Base-by-base conservation (phyloP, 2,113 vertebrate species). In the Coracopsis vasa region DNA sequence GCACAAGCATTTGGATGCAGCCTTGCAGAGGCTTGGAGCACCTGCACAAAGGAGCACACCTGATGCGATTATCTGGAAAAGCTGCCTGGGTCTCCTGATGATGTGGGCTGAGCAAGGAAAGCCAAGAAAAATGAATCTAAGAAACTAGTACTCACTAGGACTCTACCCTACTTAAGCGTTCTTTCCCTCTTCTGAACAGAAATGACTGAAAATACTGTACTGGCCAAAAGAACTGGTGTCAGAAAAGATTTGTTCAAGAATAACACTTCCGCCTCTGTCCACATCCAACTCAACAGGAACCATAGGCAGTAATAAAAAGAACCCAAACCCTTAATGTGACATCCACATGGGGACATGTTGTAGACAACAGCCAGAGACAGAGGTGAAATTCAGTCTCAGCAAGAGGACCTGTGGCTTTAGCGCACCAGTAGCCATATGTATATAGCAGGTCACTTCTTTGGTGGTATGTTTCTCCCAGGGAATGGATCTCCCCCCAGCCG, bases 21-120 rank as follows among this genome's bases (percentile, higher is more conserved):
- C 16, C 9, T 18, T 69, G 64, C 35, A 51, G 78, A 25, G 33
- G 7, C 27, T 10, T 28, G 3, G 61, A 47, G 48, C 25, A 24
- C 8, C 16, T 17, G 45, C 1, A 1, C 37, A 9, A 0, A 1
- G n/a, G n/a, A 64, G 13, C 24, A 8, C 9, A 3, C 15, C 11
- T 37, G 35, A 33, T 29, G 44, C 1, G 2, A 37, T 28, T 50
- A 6, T 28, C 53, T 21, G 8, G 27, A 6, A 73, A 29, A 45
- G 20, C 35, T 78, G 21, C 45, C 66, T 44, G 10, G 42, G 10
- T 79, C 35, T 90, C 11, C 75, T 35, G 24, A 15, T 7, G 7
- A 13, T 0, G 1, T 20, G 65, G 45, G 31, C 17, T 66, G n/a
- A 88, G 31, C 25, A 64, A 54, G 29, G 39, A 41, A 80, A 65